Base-by-base conservation (phyloP, 30 jellyfish, hydroid and myxozoan genomes). In the Pelagia noctiluca region DNA sequence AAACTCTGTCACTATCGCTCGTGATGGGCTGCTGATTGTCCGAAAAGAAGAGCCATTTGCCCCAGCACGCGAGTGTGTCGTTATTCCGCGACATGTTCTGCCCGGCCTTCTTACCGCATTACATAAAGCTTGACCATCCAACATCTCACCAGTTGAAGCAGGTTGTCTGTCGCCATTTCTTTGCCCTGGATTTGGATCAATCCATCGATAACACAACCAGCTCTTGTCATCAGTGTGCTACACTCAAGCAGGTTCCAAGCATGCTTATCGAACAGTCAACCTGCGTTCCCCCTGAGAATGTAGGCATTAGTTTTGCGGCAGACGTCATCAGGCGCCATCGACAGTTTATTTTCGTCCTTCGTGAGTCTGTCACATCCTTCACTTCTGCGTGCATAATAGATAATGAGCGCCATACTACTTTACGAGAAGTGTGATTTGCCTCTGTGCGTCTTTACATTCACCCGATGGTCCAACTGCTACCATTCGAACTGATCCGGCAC, bases 91-190 rank as follows among this genome's bases (percentile, higher is more conserved):
- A 19, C 60, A 29, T 10, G 91, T 71, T 1, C 53, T 64, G 4
- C 89, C 50, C 18, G 88, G 76, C 18, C 36, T 81, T 3, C 87
- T 81, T 25, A 81, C 91, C 16, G 91, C 91, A 13, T 76, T 81
- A 8, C 91, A 64, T 81, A 22, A 42, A 38, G 37, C 52, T 81
- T 0, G 35, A 26, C 66, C 88, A 81, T 46, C 91, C 87, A 23
- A 65, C 91, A 0, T n/a, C n/a, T n/a, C n/a, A n/a, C n/a, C n/a
- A n/a, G n/a, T n/a, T n/a, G n/a, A n/a, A n/a, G n/a, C n/a, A 7
- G 26, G 76, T 81, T 34, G 21, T 69, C 28, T 35, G 35, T 22
- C 89, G 88, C 3, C 21, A 81, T 35, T 81, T 81, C n/a, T 81
- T 28, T 68, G 89, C 88, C 2, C 31, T 81, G 35, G 87, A 81